Evolutionary conservation across 2,888 invertebrate species (phyloP).

Genomic region (Dolichomitus sp.): DNA sequence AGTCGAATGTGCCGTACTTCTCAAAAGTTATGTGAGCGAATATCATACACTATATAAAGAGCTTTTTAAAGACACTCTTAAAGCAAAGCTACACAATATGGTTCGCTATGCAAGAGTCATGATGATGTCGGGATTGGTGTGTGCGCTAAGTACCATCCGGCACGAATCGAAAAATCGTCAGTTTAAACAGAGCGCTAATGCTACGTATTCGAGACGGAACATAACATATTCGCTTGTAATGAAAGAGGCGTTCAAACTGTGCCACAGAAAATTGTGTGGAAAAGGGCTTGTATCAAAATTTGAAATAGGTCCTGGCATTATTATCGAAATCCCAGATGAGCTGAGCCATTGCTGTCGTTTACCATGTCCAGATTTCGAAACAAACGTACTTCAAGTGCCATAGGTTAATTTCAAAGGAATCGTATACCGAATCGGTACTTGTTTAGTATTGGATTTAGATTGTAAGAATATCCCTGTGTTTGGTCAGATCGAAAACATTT

Average conservation of each 20-base stretch:
- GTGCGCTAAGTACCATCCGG: neutral
- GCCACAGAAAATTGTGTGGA: neutral
- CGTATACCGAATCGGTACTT: neutral
- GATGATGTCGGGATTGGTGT: slow-evolving; percentile 9
- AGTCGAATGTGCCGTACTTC: neutral
- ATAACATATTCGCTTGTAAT: slow-evolving; percentile 4
- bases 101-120: slow-evolving; percentile 10
- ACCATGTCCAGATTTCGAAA: too few relatives aligned
- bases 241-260: neutral
- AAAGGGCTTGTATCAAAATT: neutral
- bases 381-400: neutral
- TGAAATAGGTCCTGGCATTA: neutral
- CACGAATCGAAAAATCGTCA: slow-evolving; percentile 15
- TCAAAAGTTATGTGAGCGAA: neutral
- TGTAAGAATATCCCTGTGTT: neutral
- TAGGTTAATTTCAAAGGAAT: neutral
- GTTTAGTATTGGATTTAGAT: neutral
- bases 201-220: slow-evolving; percentile 13
- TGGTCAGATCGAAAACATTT: neutral
- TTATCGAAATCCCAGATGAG: neutral
- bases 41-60: neutral
- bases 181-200: slow-evolving; percentile 27
- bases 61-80: slow-evolving; percentile 1
- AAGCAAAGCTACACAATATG: slow-evolving; percentile 18
- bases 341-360: too few relatives aligned